Evolutionary conservation across 2,888 invertebrate genomes (phyloP).

Genomic region (Emmelina monodactyla): DNA sequence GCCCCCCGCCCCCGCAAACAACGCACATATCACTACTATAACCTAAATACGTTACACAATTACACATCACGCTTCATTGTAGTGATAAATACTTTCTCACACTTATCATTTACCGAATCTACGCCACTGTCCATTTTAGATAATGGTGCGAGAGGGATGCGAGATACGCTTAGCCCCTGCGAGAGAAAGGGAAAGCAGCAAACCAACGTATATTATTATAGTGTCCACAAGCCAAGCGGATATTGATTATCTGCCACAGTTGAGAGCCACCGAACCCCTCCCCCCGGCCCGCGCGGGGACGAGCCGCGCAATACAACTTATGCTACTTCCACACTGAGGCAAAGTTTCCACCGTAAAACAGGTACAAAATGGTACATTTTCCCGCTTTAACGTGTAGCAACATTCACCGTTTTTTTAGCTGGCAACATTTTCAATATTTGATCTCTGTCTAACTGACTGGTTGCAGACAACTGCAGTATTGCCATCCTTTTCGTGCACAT

Average conservation of each 20-base stretch:
- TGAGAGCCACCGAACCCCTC: slow-evolving; percentile 58
- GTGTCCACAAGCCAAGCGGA: slow-evolving; percentile 69
- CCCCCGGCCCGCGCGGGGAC: slow-evolving; percentile 24
- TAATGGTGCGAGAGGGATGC: slow-evolving; percentile 51
- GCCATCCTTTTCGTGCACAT: slow-evolving; percentile 53
- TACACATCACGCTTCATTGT: slow-evolving; percentile 64
- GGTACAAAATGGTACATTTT: slow-evolving; percentile 32
- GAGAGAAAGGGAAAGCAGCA: slow-evolving; percentile 40
- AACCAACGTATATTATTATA: slow-evolving; percentile 65
- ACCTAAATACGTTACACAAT: slow-evolving; percentile 60
- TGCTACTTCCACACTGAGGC: slow-evolving; percentile 18
- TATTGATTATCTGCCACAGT: slow-evolving; percentile 69
- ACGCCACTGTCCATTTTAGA: slow-evolving; percentile 66
- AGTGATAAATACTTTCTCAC: slow-evolving; percentile 67
- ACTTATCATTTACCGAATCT: slow-evolving; percentile 67
- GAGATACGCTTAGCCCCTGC: slow-evolving; percentile 18
- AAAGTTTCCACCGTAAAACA: slow-evolving; percentile 35
- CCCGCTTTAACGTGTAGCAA: slow-evolving; percentile 18
- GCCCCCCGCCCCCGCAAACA: slow-evolving; percentile 17
- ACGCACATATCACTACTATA: slow-evolving; percentile 37
- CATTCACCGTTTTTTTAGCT: slow-evolving; percentile 33
- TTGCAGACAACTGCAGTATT: slow-evolving; percentile 51
- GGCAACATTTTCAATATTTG: slow-evolving; percentile 58
- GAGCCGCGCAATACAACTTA: slow-evolving; percentile 31
- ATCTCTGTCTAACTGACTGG: slow-evolving; percentile 65